Evolutionary conservation across 2,888 invertebrate genomes (phyloP).

Genomic region (Nomada fabriciana): DNA sequence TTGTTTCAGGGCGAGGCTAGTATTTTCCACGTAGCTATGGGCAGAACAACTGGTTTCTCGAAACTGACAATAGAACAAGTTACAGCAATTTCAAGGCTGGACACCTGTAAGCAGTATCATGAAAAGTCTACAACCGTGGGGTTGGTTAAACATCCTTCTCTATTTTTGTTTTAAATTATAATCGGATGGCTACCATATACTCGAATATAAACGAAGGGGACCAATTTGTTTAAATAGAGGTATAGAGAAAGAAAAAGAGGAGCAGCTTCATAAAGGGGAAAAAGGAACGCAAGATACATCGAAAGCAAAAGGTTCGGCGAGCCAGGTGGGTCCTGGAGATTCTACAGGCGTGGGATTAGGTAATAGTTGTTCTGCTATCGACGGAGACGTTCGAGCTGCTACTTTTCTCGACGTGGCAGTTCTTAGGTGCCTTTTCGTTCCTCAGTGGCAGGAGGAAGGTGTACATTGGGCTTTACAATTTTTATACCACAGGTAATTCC

Average conservation of each 20-base stretch:
- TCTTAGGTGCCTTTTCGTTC: slow-evolving; percentile 96
- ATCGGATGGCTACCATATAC: neutral
- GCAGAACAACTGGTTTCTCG: slow-evolving; percentile 83
- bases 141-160: slow-evolving; percentile 54
- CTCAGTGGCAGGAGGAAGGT: slow-evolving; percentile 99
- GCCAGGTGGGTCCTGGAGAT: slow-evolving; percentile 61
- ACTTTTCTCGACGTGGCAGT: slow-evolving; percentile 99
- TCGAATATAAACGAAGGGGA: neutral
- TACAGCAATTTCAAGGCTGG: slow-evolving; percentile 83
- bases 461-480: slow-evolving; percentile 98
- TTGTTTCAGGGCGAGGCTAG: slow-evolving; percentile 89
- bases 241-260: slow-evolving; percentile 62
- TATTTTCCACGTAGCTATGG: slow-evolving; percentile 89
- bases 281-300: slow-evolving; percentile 60
- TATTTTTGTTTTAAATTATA: too few species aligned
- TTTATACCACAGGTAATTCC: slow-evolving; percentile 91
- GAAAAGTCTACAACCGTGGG: slow-evolving; percentile 63
- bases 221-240: slow-evolving; percentile 23
- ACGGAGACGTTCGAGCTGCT: slow-evolving; percentile 90
- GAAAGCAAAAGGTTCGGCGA: slow-evolving; percentile 52
- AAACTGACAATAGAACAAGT: slow-evolving; percentile 85
- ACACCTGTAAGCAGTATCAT: slow-evolving; percentile 73
- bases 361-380: slow-evolving; percentile 59
- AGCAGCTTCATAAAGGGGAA: slow-evolving; percentile 66
- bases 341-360: slow-evolving; percentile 67